A percentile compares a stretch with the other conserved stretches of the same genome.
These are phyloP conservation scores for Coecobrya sp. DNA, from an alignment of 2,888 invertebrate genomes.

Conservation along the genomic window DNA sequence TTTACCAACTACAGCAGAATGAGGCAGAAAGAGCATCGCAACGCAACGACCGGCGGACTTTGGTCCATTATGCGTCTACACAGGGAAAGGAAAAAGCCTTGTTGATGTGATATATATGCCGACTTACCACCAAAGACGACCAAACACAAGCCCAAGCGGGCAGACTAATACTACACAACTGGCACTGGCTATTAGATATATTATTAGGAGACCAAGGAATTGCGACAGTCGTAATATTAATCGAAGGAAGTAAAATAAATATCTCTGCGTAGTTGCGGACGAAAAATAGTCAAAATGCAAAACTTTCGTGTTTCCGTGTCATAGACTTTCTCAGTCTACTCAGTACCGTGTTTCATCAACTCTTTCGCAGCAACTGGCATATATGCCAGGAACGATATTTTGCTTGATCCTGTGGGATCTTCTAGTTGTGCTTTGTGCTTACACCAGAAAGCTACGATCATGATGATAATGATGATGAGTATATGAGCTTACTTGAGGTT, in stretches of 20 bases:
- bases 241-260: conserved; percentile 36
- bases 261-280: not conserved
- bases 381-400: conserved; percentile 57
- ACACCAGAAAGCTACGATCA: not conserved
- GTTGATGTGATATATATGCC: conserved; percentile 43
- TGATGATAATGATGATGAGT: conserved; percentile 35
- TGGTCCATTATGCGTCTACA: not conserved
- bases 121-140: not conserved
- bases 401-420: not conserved
- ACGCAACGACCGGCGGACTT: conserved; percentile 25
- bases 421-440: not conserved
- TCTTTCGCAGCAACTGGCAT: conserved; percentile 47
- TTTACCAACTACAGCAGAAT: conserved; percentile 22
- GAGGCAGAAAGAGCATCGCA: not conserved
- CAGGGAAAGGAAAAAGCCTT: not conserved
- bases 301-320: conserved; percentile 23
- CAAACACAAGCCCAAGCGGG: not conserved
- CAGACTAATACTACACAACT: conserved; percentile 37
- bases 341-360: not conserved
- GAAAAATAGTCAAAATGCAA: conserved; percentile 26
- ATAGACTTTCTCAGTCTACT: not conserved
- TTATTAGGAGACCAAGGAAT: conserved; percentile 16
- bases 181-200: not conserved
- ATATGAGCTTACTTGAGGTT: conserved; percentile 14
- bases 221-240: conserved; percentile 49